A percentile compares a stretch with the other conserved stretches of the same genome.
phyloP scores from a whole-genome alignment of 2,113 vertebrate species.

The Thryonomys swinderianus region DNA sequence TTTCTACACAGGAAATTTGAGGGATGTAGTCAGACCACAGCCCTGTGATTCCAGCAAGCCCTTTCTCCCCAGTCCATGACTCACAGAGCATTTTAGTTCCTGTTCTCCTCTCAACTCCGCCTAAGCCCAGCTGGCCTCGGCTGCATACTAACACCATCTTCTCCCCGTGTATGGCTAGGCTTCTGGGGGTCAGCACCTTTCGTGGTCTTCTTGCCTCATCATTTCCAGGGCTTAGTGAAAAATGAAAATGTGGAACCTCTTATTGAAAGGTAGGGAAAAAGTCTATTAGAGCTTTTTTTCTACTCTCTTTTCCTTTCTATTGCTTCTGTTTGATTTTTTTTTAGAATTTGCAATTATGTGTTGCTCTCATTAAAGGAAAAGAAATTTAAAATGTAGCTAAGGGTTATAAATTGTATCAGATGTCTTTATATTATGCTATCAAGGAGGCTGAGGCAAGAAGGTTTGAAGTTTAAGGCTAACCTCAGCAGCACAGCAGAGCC shows the following conservation, averaged over 20 bases:
- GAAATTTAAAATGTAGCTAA: not conserved
- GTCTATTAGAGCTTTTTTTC: not conserved
- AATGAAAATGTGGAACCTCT: not conserved
- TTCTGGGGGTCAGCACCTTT: not conserved
- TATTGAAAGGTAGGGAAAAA: not conserved
- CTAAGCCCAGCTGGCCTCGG: not conserved
- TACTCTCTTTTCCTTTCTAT: not conserved
- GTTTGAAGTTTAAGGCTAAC: not conserved
- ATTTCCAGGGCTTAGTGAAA: not conserved
- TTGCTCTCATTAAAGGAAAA: not conserved
- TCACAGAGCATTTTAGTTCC: not conserved
- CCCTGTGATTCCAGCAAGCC: accelerated
- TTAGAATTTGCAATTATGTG: not conserved
- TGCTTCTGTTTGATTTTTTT: not conserved
- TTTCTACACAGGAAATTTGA: not conserved
- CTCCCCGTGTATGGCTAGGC: not conserved
- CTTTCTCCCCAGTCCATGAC: not conserved
- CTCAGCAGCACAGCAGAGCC: not conserved
- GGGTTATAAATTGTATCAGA: not conserved
- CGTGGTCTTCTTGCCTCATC: not conserved
- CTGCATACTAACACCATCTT: not conserved
- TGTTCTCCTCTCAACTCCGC: not conserved
- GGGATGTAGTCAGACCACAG: not conserved
- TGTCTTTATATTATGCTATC: not conserved
- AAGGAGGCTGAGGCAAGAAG: not conserved